Evolutionary conservation across 2,797 vertebrate genomes (phyloP), one percentile per base, ranked within the genome.

Genomic region (Dromococcyx pavoninus): DNA sequence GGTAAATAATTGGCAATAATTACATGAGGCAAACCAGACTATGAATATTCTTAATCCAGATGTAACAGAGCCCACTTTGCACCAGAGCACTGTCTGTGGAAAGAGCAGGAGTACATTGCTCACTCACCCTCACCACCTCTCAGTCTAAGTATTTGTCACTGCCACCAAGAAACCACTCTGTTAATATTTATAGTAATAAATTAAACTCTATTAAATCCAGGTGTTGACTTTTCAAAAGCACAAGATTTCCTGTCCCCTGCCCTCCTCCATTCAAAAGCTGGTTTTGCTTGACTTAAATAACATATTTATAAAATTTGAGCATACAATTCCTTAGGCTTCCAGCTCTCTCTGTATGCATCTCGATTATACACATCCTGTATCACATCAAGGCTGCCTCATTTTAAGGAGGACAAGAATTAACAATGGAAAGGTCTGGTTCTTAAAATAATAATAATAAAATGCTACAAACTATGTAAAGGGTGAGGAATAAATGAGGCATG

Each of bases 141-240:
- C 44, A 3, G 17, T 3, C 16, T 2, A 15, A 25, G 53, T 7
- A 22, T 72, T 72, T 56, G 54, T 87, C 88, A 39, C 27, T 15
- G 39, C 33, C 58, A 56, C n/a, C 1, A 0, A 70, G 53, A 61
- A 75, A 62, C 23, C 0, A 0, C 43, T 41, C n/a, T n/a, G 43
- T 30, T 43, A 72, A 53, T 48, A 67, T 62, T 88, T 81, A 67
- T 54, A 67, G 37, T 14, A 43, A 91, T 67, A 67, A 64, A 83
- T 78, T 87, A 84, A 67, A 85, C 27, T 43, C 60, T 41, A 57
- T 76, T 86, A 73, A 77, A 88, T 89, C 0, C 54, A 73, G 16
- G 57, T 67, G 18, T 4, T 54, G 60, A 58, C 65, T 69, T 22
- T 62, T 69, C n/a, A n/a, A 33, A 8, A 73, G 35, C 39, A 44